These are phyloP conservation scores for Diplazon laetatorius DNA, from an alignment of 2,888 invertebrate genomes.

Conservation along the genomic window DNA sequence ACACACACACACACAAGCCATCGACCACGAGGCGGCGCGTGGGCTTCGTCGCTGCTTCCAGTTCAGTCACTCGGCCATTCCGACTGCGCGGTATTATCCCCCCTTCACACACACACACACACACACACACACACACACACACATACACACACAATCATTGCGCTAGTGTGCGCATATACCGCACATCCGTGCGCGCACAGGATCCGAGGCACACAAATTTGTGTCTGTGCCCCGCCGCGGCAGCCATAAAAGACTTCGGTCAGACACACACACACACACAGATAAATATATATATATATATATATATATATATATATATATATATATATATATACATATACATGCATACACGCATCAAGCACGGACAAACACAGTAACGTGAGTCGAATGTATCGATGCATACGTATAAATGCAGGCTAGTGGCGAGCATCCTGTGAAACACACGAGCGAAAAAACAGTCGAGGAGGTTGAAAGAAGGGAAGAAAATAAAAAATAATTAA, in stretches of 20 bases:
- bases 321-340: no score
- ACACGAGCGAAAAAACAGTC: constrained; percentile 50
- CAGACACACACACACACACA: background rate
- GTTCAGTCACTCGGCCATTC: constrained; percentile 67
- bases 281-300: no score
- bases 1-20: background rate
- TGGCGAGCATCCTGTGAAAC: constrained; percentile 39
- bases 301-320: no score
- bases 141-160: background rate
- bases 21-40: constrained; percentile 56
- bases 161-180: background rate
- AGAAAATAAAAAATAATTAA: constrained; percentile 47
- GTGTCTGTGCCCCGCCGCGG: constrained; percentile 8
- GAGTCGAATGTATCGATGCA: constrained; percentile 25
- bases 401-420: constrained; percentile 12
- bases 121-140: background rate
- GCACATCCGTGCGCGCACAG: constrained; percentile 31
- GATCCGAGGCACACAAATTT: background rate
- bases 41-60: constrained; percentile 55
- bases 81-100: constrained; percentile 55
- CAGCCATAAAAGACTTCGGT: constrained; percentile 29
- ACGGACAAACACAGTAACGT: constrained; percentile 28
- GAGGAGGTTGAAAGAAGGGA: no score
- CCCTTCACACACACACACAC: constrained; percentile 13
- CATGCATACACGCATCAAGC: background rate